Base-by-base conservation (phyloP, 1,140 invertebrate genomes). In the Phortica variegata region DNA sequence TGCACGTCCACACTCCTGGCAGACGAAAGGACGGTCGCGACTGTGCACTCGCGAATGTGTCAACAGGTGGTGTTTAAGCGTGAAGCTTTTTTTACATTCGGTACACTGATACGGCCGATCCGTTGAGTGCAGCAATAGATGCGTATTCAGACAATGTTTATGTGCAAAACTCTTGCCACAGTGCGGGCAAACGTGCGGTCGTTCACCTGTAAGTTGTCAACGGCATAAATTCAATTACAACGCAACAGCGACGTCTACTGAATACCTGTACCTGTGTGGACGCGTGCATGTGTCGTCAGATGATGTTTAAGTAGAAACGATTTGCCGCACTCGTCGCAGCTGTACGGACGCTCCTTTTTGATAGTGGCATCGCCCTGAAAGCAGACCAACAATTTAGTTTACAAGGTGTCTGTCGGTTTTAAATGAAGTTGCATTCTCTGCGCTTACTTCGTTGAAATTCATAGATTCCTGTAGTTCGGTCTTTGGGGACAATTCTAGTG, bases 11-110 rank as follows among this genome's bases (percentile, higher is more conserved):
- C 90, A 91, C 72, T 91, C 86, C 42, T 73, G 79, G 75, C 90
- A 92, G 16, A 88, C 82, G 65, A 90, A 92, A 7, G 89, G 89
- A 48, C 87, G 81, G 41, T 90, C 89, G 34, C 89, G 81, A 49
- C 83, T 87, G 65, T 85, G 84, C 48, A 88, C 87, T 52, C 86
- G 82, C n/a, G 83, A 85, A 72, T 90, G 88, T 49, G 87, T 88
- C 40, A 88, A 82, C 51, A 90, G 78, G 75, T 88, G 87, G 75
- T 89, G 87, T 71, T 90, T 90, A 20, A 91, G 77, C 1, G 88
- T 90, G 63, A 93, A 93, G 33, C 87, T 88, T 77, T 91, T 91
- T 76, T 89, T 91, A 79, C 90, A 93, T 77, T 90, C 86, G 44
- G 84, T 81, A 75, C 89, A 93, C 60, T 88, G 83, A 76, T 88